These are phyloP conservation scores for Achatina immaculata DNA, from an alignment of 1,140 invertebrate species.

Conservation along the genomic window DNA sequence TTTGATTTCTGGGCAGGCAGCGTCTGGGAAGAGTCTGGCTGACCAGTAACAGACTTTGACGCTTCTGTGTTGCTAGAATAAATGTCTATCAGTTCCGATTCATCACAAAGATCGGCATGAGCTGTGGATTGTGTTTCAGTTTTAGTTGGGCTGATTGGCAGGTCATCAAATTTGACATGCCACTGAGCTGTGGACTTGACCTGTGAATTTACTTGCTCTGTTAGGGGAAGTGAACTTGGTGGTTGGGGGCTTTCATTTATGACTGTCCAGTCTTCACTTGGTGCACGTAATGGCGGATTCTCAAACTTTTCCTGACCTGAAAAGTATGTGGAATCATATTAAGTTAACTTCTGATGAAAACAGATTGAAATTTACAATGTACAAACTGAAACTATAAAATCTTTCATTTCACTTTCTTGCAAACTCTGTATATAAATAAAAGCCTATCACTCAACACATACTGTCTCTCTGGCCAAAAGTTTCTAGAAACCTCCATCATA, in stretches of 20 bases:
- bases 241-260: neutral
- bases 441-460: too few relatives aligned
- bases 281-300: neutral
- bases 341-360: neutral
- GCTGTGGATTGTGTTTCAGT: neutral
- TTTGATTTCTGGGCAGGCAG: neutral
- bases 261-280: slow-evolving; percentile 13
- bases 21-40: slow-evolving; percentile 1
- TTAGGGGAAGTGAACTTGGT: neutral
- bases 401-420: too few relatives aligned
- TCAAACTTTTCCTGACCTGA: neutral
- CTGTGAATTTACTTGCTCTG: neutral
- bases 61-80: too few relatives aligned
- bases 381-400: neutral
- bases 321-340: neutral
- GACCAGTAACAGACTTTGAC: too few relatives aligned
- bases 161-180: slow-evolving; percentile 9
- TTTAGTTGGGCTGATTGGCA: neutral
- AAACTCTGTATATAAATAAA: too few relatives aligned
- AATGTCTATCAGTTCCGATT: too few relatives aligned
- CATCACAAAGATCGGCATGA: neutral
- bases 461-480: too few relatives aligned
- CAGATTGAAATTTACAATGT: neutral
- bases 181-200: slow-evolving; percentile 5
- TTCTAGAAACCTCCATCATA: too few relatives aligned